phyloP scores from a whole-genome alignment of 2,113 vertebrate species.

The Garra rufa region DNA sequence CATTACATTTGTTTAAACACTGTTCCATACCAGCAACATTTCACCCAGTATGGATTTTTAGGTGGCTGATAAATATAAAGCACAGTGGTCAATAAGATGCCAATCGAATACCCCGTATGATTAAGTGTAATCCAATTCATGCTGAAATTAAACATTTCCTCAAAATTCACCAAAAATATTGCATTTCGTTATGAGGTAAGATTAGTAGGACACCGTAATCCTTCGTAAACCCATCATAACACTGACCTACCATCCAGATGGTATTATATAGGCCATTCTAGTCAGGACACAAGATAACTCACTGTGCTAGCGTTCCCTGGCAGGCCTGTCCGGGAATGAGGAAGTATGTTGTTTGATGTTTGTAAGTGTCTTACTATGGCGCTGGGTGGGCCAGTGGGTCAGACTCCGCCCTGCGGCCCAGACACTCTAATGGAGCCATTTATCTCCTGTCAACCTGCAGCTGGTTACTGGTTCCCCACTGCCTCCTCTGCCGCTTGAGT shows the following conservation, averaged over 20 bases:
- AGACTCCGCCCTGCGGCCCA: slow-evolving; percentile 44
- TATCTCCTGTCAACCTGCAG: slow-evolving; percentile 61
- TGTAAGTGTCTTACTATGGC: slow-evolving; percentile 15
- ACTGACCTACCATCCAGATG: slow-evolving; percentile 42
- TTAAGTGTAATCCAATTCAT: neutral
- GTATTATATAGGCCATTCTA: slow-evolving; percentile 37
- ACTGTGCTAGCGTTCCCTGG: neutral
- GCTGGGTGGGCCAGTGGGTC: slow-evolving; percentile 49
- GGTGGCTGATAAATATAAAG: neutral
- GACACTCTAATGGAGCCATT: slow-evolving; percentile 53
- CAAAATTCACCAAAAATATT: neutral
- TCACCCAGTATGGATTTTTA: neutral
- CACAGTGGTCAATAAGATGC: neutral
- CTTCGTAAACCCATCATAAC: neutral
- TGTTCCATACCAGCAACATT: neutral
- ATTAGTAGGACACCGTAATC: neutral
- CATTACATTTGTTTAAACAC: neutral
- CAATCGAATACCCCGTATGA: neutral
- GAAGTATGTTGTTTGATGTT: slow-evolving; percentile 3
- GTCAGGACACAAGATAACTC: slow-evolving; percentile 18
- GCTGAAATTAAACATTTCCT: neutral
- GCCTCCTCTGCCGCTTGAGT: slow-evolving; percentile 2
- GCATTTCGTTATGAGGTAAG: neutral
- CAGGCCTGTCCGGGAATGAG: neutral
- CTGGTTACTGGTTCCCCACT: slow-evolving; percentile 36